Percentiles rank a stretch among this genome's conserved stretches.
Evolutionary conservation across 2,888 invertebrate species (phyloP).

Genomic region (Pheosia gnoma): DNA sequence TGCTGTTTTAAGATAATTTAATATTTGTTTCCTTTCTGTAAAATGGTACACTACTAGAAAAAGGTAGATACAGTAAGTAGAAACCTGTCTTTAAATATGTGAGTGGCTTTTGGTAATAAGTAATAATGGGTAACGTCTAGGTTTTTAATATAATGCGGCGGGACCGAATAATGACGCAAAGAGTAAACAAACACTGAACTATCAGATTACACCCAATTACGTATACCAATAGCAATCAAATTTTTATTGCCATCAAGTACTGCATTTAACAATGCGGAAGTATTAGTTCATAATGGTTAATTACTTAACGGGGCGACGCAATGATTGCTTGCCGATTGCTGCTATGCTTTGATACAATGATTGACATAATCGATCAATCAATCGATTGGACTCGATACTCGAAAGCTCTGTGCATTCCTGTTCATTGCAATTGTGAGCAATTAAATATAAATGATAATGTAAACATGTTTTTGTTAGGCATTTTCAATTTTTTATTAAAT

Average conservation of each 20-base stretch:
- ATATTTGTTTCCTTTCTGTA: slow-evolving; percentile 3
- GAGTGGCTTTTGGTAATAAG: no score
- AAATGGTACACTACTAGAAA: not conserved
- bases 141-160: no score
- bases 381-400: slow-evolving; percentile 10
- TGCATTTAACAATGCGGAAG: slow-evolving; percentile 2
- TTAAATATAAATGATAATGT: slow-evolving; percentile 11
- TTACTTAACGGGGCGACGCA: slow-evolving; percentile 5
- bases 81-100: no score
- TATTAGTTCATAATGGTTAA: not conserved
- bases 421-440: slow-evolving; percentile 12
- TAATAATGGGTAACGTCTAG: no score
- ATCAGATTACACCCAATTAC: slow-evolving; percentile 7
- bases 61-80: no score
- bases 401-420: slow-evolving; percentile 11
- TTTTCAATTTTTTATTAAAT: no score
- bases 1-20: not conserved
- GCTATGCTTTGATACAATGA: slow-evolving; percentile 26
- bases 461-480: slow-evolving; percentile 16
- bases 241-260: slow-evolving; percentile 14
- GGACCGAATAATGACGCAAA: no score
- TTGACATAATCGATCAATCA: slow-evolving; percentile 23
- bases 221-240: slow-evolving; percentile 19
- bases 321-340: slow-evolving; percentile 23
- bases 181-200: not conserved